Evolutionary conservation across 2,797 vertebrate genomes (phyloP).

Genomic region (Myripristis murdjan): DNA sequence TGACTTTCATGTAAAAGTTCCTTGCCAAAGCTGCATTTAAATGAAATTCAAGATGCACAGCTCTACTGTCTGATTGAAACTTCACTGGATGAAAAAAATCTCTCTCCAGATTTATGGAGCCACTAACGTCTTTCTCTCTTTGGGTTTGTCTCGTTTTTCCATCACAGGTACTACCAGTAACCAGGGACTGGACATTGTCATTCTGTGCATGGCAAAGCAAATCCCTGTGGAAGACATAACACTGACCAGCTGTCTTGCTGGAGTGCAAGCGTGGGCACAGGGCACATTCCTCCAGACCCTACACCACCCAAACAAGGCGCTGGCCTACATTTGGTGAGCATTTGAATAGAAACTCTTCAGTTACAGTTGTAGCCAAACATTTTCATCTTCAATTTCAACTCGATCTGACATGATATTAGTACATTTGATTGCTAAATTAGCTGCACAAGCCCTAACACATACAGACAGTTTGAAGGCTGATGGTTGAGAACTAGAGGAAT

Average conservation of each 20-base stretch:
- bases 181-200: conserved; percentile 17
- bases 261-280: conserved; percentile 41
- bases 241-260: conserved; percentile 74
- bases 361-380: not conserved
- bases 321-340: conserved; percentile 16
- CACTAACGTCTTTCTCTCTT: not conserved
- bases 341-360: conserved; percentile 11
- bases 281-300: conserved; percentile 61
- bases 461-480: too few relatives aligned
- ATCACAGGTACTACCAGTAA: not conserved
- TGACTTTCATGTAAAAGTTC: conserved; percentile 12
- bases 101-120: not conserved
- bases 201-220: conserved; percentile 28
- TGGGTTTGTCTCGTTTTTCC: not conserved
- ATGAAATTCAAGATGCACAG: not conserved
- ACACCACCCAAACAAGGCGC: conserved; percentile 30
- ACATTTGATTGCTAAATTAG: too few relatives aligned
- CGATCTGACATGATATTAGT: not conserved
- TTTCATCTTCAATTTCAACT: not conserved
- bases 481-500: not conserved
- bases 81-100: not conserved
- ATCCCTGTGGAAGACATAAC: conserved; percentile 37
- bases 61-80: not conserved
- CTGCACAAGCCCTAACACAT: too few relatives aligned
- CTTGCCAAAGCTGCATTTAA: not conserved